Conservation (phyloP, 2,113 vertebrate genomes). For the Phycodurus eques region DNA sequence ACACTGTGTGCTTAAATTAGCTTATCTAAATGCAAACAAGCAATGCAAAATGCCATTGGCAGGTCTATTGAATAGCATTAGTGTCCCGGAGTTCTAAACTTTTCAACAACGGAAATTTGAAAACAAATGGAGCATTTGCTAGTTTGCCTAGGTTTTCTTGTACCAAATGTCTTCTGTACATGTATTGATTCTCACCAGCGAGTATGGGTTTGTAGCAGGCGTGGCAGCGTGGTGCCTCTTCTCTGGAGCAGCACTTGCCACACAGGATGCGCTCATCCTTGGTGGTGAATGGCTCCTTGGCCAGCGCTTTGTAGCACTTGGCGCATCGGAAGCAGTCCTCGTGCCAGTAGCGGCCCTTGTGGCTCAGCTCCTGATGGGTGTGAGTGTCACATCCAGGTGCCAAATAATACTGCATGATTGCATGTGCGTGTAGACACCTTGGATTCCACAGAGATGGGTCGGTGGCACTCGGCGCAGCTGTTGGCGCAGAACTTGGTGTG, state of each 20-base stretch:
- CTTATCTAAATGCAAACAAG: too few species aligned
- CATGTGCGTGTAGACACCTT: slow-evolving; percentile 75
- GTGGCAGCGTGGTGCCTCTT: slow-evolving; percentile 86
- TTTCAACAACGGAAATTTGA: too few species aligned
- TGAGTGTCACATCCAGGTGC: neutral
- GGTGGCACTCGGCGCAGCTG: slow-evolving; percentile 86
- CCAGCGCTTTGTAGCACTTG: slow-evolving; percentile 89
- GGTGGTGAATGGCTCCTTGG: slow-evolving; percentile 88
- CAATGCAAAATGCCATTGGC: too few species aligned
- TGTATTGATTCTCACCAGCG: slow-evolving; percentile 71
- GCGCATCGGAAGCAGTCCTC: slow-evolving; percentile 88
- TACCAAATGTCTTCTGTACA: neutral
- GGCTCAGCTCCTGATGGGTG: slow-evolving; percentile 84
- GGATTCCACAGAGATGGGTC: slow-evolving; percentile 86
- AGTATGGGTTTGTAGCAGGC: slow-evolving; percentile 89
- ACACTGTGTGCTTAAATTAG: too few species aligned
- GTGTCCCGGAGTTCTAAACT: too few species aligned
- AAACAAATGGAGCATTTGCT: too few species aligned
- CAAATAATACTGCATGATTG: neutral
- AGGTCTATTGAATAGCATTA: too few species aligned
- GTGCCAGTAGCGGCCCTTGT: slow-evolving; percentile 91
- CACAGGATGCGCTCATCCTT: slow-evolving; percentile 92
- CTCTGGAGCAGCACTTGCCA: slow-evolving; percentile 83
- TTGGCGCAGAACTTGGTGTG: slow-evolving; percentile 94
- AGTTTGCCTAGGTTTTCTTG: neutral